Evolutionary conservation across 1,140 invertebrate species (phyloP), one percentile per base, ranked within the genome.

Genomic region (Lasaia peninsularis): DNA sequence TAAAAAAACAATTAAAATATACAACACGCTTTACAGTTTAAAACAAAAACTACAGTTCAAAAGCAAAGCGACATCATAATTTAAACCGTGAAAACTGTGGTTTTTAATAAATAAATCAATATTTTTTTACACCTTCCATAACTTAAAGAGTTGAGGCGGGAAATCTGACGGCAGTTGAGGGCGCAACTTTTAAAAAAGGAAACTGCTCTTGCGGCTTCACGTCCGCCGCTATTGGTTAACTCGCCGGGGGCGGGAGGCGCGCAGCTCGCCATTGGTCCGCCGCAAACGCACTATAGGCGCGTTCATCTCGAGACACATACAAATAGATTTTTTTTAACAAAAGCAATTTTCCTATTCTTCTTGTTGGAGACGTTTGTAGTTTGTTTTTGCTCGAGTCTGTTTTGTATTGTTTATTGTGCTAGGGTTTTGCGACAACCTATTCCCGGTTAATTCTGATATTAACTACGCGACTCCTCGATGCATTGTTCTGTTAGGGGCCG

Each of bases 261-360:
- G 60, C 65, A 57, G 70, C 74, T 58, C 73, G 71, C 67, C 55
- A 87, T 87, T 87, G 81, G 81, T 63, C 67, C 63, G 63, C 67
- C 60, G 64, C 57, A 69, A 67, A 74, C 77, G 72, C 79, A 75
- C 65, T 65, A 73, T 80, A 83, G 78, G 77, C 81, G 79, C 80
- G 75, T 67, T 78, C 82, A 75, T 81, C 81, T 84, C 79, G 71
- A 76, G 71, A 78, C 69, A 69, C 75, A 73, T 78, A 81, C 82
- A 83, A 87, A 84, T 86, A 86, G 84, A 86, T 87, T 87, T 87
- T 86, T 75, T 87, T 82, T 82, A 80, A 82, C 80, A 82, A 85
- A 86, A 87, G 82, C 79, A 87, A 88, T 88, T 88, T 88, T 88
- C 85, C 85, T 86, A 88, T 86, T 86, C 75, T 87, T 87, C 85